Evolutionary conservation across 2,888 invertebrate species (phyloP).

Genomic region (Acheta domesticus): DNA sequence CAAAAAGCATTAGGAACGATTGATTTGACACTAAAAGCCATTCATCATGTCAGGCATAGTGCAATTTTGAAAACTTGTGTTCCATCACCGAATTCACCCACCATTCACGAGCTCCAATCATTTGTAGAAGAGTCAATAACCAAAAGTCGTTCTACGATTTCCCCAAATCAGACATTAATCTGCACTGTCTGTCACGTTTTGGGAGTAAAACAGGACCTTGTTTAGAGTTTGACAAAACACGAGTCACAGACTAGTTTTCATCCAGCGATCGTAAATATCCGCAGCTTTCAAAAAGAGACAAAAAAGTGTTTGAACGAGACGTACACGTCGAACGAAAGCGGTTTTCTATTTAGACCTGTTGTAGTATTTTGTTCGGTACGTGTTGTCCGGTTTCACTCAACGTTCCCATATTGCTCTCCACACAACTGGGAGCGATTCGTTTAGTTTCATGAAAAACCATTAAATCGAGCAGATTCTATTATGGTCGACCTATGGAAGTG

Average conservation of each 20-base stretch:
- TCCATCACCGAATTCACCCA: no score
- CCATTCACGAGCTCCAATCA: no score
- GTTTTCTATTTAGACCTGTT: slow-evolving; percentile 10
- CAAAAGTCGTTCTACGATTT: no score
- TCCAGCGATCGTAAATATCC: neutral
- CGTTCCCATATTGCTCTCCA: slow-evolving; percentile 4
- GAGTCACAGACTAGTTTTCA: neutral
- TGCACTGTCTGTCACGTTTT: no score
- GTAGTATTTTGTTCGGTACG: neutral
- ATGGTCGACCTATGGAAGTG: slow-evolving; percentile 18
- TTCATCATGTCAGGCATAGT: no score
- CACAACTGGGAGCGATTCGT: slow-evolving; percentile 1
- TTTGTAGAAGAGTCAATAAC: no score
- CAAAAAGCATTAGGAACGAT: no score
- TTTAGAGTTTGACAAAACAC: neutral
- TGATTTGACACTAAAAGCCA: no score
- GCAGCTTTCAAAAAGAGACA: neutral
- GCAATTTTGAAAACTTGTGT: no score
- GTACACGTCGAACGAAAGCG: neutral
- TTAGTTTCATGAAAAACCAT: slow-evolving; percentile 18
- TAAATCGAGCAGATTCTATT: slow-evolving; percentile 18
- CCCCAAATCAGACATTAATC: no score
- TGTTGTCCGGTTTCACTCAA: slow-evolving; percentile 3
- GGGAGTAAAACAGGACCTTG: no score
- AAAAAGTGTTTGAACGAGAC: neutral